Conservation (phyloP, 2,888 invertebrate genomes). For the Mayetiola destructor region DNA sequence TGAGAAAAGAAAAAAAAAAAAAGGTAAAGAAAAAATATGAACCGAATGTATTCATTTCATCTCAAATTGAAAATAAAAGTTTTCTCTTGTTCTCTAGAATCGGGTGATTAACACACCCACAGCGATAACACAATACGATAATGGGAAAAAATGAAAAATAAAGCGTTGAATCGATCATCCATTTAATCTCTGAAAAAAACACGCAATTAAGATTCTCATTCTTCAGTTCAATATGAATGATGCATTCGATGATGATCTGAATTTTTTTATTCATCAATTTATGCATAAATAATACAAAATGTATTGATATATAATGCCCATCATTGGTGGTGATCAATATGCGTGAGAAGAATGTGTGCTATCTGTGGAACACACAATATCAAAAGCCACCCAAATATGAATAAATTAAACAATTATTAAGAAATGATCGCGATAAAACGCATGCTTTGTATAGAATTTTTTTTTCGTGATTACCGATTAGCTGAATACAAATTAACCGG, state of each 20-base stretch:
- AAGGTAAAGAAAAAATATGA: background rate
- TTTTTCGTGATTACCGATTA: too few species aligned
- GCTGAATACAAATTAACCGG: too few species aligned
- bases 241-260: background rate
- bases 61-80: background rate
- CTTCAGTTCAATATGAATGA: background rate
- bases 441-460: too few species aligned
- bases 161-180: background rate
- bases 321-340: too few species aligned
- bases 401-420: background rate
- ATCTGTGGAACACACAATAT: background rate
- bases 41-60: too few species aligned
- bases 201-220: background rate
- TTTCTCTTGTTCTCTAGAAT: too few species aligned
- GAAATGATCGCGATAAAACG: background rate
- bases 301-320: too few species aligned
- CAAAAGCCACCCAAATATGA: constrained; percentile 6
- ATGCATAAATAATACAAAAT: too few species aligned
- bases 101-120: too few species aligned
- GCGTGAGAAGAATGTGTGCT: background rate
- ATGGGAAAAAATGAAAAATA: background rate
- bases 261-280: background rate
- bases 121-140: too few species aligned
- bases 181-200: background rate
- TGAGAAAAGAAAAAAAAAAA: background rate